Base-by-base conservation (phyloP, 2,113 vertebrate genomes). In the Ia io region DNA sequence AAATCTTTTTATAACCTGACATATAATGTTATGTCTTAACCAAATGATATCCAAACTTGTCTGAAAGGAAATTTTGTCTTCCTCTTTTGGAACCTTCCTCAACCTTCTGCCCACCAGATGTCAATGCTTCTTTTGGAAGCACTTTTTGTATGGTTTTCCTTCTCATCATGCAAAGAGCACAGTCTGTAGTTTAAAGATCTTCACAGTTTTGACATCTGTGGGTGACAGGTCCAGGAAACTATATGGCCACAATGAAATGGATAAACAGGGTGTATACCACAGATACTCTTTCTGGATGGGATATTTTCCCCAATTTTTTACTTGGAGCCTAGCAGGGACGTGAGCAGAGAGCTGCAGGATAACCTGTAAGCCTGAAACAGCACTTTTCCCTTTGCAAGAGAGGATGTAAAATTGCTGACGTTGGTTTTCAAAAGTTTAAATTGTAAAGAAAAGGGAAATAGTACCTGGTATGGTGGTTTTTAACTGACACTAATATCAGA, bases 391-490 rank as follows among this genome's bases (percentile, higher is more conserved):
- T 97, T 95, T 98, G 98, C 18, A 12, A 90, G 70, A 61, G 30
- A 97, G 93, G 94, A 97, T 94, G 80, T 97, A 84, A 98, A 98
- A 95, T 97, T 97, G 97, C 98, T 98, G 97, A 98, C 79, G 84
- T 9, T 90, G 82, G 51, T 92, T 97, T 97, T 92, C 49, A 97
- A 96, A 97, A 83, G 73, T 95, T 95, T 95, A 97, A 97, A 97
- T 97, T 97, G 89, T 97, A 96, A 98, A 97, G 95, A 97, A 97
- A 98, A 78, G 44, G 96, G 97, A 98, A 98, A 98, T 97, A 97
- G 93, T 98, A 98, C 18, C 63, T 95, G 82, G 37, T 32, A 28
- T 74, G 91, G 93, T 93, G 95, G 94, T 97, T 98, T 98, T 94
- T 96, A 97, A 96, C 25, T 94, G 96, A 97, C 97, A 93, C n/a